Evolutionary conservation across 2,888 invertebrate species (phyloP).

Genomic region (Itoplectis maculator): DNA sequence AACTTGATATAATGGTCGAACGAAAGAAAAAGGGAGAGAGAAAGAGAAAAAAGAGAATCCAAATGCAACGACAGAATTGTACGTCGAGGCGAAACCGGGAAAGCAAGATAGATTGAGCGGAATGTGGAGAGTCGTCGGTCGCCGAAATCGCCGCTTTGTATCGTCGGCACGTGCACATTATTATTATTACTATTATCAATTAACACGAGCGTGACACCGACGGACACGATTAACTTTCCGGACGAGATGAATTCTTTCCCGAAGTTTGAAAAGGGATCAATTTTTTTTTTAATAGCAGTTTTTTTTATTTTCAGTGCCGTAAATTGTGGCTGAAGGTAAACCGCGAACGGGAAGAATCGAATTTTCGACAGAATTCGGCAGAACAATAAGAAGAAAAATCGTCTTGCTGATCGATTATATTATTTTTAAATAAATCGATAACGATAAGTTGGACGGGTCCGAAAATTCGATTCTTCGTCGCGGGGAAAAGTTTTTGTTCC

Average conservation of each 20-base stretch:
- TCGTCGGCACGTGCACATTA: neutral
- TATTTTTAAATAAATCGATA: constrained; percentile 9
- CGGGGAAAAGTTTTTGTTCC: neutral
- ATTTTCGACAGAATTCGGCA: neutral
- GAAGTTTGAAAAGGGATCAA: constrained; percentile 27
- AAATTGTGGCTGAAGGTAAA: constrained; percentile 7
- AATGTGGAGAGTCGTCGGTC: constrained; percentile 23
- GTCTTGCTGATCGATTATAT: neutral
- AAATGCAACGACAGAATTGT: neutral
- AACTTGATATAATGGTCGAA: constrained; percentile 41
- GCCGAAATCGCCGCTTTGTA: constrained; percentile 1
- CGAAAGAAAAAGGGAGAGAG: neutral
- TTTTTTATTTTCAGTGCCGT: neutral
- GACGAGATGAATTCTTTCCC: constrained; percentile 1
- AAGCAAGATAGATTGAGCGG: constrained; percentile 4
- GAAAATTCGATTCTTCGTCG: constrained; percentile 3
- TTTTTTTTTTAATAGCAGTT: neutral
- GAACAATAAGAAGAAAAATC: too few species aligned
- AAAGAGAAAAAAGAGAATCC: neutral
- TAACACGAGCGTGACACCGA: neutral
- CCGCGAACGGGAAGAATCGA: neutral
- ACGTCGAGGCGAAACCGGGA: too few species aligned
- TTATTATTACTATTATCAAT: neutral
- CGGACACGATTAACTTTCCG: neutral
- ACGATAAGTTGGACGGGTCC: neutral